Evolutionary conservation across 1,140 invertebrate genomes (phyloP).

Genomic region (Drosophila lacteicornis): DNA sequence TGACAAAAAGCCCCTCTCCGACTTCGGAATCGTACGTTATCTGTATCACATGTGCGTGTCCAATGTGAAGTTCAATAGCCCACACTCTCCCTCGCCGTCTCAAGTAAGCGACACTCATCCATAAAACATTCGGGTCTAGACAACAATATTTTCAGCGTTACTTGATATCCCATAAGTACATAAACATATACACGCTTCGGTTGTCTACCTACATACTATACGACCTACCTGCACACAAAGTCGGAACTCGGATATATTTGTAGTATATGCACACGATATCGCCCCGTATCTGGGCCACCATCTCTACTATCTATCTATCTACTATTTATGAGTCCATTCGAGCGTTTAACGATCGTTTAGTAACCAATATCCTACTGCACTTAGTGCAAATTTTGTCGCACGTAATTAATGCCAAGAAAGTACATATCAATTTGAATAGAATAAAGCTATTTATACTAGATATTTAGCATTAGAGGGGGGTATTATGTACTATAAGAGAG

Average conservation of each 20-base stretch:
- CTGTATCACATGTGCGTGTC: constrained; percentile 11
- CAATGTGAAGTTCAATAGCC: constrained; percentile 47
- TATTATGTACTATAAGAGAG: not conserved
- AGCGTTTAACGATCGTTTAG: constrained; percentile 20
- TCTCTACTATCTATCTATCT: constrained; percentile 14
- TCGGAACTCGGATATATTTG: constrained; percentile 15
- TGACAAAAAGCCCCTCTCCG: constrained; percentile 13
- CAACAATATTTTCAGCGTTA: constrained; percentile 56
- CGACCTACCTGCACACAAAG: not conserved
- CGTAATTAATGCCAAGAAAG: not conserved
- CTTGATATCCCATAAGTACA: constrained; percentile 44
- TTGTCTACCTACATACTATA: not conserved
- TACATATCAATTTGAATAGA: too few species aligned
- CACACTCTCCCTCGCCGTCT: constrained; percentile 14
- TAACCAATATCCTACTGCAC: constrained; percentile 16
- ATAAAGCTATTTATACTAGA: too few species aligned
- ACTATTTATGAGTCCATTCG: constrained; percentile 9
- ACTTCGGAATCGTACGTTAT: constrained; percentile 14
- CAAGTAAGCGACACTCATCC: constrained; percentile 24
- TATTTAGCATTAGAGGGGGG: not conserved
- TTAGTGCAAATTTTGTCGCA: constrained; percentile 2
- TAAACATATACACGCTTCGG: not conserved
- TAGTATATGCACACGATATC: constrained; percentile 24
- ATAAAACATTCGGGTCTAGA: constrained; percentile 35
- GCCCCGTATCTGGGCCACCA: constrained; percentile 12